Base-by-base conservation (phyloP, 2,113 vertebrate genomes). In the Fulica atra region DNA sequence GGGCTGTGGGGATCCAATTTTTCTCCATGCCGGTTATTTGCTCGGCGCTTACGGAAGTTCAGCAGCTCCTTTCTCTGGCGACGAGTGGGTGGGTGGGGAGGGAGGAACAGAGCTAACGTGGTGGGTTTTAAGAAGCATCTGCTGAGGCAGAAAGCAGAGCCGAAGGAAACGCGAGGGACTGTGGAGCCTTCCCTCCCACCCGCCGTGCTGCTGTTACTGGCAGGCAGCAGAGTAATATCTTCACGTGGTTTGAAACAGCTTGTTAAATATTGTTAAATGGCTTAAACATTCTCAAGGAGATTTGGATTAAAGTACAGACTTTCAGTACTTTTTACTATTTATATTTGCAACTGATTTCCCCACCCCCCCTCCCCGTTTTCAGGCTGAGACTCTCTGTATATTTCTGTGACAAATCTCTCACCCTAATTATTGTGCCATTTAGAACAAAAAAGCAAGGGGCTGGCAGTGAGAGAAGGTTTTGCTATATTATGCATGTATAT, bases 41-140 rank as follows among this genome's bases (percentile, higher is more conserved):
- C 38, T 64, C 3, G 1, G 24, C 1, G 3, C 10, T 42, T 29
- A 35, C 54, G 81, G 63, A 70, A 87, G 63, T 54, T 77, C 66
- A 88, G 84, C 38, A 88, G 57, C 64, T 89, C 79, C 46, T 3
- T 86, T 73, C 53, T 57, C 74, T 59, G 63, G 50, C 0, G 0
- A 13, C 0, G 0, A 50, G 64, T 17, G 18, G 51, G 48, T 28
- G 51, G 25, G 46, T 15, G 31, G 60, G 33, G 38, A 57, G 17
- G 51, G 31, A 53, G 44, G 14, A 59, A 40, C 1, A 6, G 60
- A 81, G 53, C 3, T 5, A 56, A 17, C 0, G 0, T 16, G n/a
- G 61, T 60, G 65, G 44, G 13, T 35, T 60, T 78, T 48, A 56
- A 60, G 77, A 72, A 78, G 77, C 56, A 38, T 72, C 54, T 69